Evolutionary conservation across 1,140 invertebrate genomes (phyloP), one percentile per base, ranked within the genome.

Genomic region (Dendrolimus kikuchii): DNA sequence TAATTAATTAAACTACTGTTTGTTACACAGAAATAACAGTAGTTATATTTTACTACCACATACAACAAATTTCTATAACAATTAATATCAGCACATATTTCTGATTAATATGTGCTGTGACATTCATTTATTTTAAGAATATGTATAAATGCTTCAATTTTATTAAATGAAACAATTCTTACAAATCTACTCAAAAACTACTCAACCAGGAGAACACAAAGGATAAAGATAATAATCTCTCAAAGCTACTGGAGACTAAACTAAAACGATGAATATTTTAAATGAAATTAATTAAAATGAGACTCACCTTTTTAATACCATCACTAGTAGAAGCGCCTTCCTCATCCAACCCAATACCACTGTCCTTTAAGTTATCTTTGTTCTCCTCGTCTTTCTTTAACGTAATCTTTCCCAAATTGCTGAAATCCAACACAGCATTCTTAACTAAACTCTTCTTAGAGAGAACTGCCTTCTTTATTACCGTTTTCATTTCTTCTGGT

Each of bases 401-500:
- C 5, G 65, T 53, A 6, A 76, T 64, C 46, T 75, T 81, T 5
- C 74, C 66, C 47, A 85, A 55, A 60, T 75, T 83, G 51, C 75
- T 86, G 40, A 86, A 83, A 60, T 86, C 83, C 45, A 86, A 57
- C 23, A 86, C 67, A 1, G 81, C 77, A 36, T 66, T 84, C 58
- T 84, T 84, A 4, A 86, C 80, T 46, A 86, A 62, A 57, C 60
- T 64, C 57, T 82, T 86, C 56, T 83, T 85, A 4, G 78, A 70
- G 40, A 86, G 46, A 5, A 86, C 72, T 3, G 83, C 76, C 50
- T 85, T 85, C 59, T 86, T 87, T 46, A 81, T 87, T 10, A 79
- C 78, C 23, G 72, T 79, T 64, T 80, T 87, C 80, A 87, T 86
- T 57, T 86, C 81, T 9, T 81, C 72, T 6, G 81, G 81, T 0